Conservation (phyloP, 2,113 vertebrate species). For the Ageneiosus marmoratus region DNA sequence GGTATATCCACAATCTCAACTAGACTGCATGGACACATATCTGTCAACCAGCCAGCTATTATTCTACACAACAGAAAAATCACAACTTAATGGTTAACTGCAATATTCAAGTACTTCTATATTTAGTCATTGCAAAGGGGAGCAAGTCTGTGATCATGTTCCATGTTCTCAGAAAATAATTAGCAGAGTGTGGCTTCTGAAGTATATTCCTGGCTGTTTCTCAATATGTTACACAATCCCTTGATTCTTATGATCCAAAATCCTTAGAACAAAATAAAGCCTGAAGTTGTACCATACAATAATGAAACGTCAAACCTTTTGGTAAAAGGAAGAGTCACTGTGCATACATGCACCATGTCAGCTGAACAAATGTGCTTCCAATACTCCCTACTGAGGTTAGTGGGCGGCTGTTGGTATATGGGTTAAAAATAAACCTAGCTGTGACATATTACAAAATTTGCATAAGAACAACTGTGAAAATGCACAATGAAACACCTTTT, state of each 20-base stretch:
- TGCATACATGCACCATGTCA: conserved; percentile 38
- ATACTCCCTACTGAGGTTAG: conserved; percentile 36
- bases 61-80: background rate
- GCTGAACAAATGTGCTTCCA: conserved; percentile 53
- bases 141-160: conserved; percentile 1
- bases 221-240: conserved; percentile 12
- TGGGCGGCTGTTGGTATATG: conserved; percentile 45
- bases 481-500: conserved; percentile 6
- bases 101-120: background rate
- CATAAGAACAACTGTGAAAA: conserved; percentile 32
- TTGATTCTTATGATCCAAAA: conserved; percentile 31
- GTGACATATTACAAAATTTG: conserved; percentile 33
- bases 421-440: conserved; percentile 50
- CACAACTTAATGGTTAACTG: background rate
- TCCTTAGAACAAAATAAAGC: conserved; percentile 35
- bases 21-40: background rate
- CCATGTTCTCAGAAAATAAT: conserved; percentile 38
- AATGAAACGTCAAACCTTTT: conserved; percentile 46
- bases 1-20: conserved; percentile 17
- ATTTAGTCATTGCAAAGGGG: conserved; percentile 16
- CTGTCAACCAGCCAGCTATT: conserved; percentile 1
- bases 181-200: conserved; percentile 23
- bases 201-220: conserved; percentile 25
- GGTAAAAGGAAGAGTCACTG: conserved; percentile 34
- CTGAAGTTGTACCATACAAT: conserved; percentile 33